Conservation (phyloP, 1,140 invertebrate species). For the Drosophila bifasciata region DNA sequence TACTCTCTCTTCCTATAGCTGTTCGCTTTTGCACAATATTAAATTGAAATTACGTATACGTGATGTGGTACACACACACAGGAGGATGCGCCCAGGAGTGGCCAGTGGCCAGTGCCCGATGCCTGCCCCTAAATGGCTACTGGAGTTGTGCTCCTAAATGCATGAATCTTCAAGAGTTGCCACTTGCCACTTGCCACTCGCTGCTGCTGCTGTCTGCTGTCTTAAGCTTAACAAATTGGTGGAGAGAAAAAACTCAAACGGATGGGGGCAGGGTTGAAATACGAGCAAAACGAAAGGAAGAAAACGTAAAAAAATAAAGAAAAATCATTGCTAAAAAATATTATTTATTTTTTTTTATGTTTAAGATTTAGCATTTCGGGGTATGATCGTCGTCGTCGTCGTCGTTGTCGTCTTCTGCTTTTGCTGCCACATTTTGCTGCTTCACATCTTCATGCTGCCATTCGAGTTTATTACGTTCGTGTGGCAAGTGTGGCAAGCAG, state of each 20-base stretch:
- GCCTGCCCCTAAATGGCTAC: no score
- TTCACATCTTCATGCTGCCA: background rate
- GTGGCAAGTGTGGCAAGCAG: constrained; percentile 4
- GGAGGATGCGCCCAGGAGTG: no score
- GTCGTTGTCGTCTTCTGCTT: no score
- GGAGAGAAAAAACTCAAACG: background rate
- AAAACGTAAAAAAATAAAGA: no score
- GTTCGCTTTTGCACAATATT: constrained; percentile 61
- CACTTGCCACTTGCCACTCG: constrained; percentile 5
- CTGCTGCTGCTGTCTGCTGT: background rate
- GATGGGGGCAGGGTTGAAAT: no score
- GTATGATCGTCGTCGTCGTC: no score
- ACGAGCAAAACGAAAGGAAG: no score
- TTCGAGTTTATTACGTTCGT: constrained; percentile 44
- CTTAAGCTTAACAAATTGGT: background rate
- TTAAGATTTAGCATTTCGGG: no score
- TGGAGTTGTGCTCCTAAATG: background rate
- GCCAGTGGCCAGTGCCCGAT: no score
- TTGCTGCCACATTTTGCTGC: background rate
- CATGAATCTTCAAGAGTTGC: background rate
- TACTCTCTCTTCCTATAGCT: no score
- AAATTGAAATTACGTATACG: constrained; percentile 78
- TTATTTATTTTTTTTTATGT: no score
- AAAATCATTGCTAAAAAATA: no score
- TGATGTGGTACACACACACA: constrained; percentile 28